These are phyloP conservation scores for Nephrotoma guestfalica DNA, from an alignment of 2,888 invertebrate species.

Conservation along the genomic window DNA sequence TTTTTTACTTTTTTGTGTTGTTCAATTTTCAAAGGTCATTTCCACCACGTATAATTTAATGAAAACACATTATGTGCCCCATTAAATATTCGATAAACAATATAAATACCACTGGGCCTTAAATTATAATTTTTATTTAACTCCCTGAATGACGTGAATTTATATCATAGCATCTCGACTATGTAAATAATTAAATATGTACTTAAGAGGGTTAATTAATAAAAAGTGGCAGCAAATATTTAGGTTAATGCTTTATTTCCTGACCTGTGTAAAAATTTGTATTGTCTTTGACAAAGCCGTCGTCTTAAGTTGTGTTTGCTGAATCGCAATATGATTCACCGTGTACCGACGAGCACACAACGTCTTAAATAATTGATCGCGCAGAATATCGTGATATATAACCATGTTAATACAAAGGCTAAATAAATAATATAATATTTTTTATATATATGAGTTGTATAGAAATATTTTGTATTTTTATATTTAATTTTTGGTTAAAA, in stretches of 20 bases:
- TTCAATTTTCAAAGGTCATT: not conserved
- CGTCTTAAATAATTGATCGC: not conserved
- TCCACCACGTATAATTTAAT: not conserved
- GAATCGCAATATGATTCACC: not conserved
- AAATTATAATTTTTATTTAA: not conserved
- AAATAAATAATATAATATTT: not conserved
- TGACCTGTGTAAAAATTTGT: not conserved
- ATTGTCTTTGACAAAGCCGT: not conserved
- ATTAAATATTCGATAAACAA: not conserved
- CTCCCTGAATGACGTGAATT: not conserved
- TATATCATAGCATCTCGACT: not conserved
- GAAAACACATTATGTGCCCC: not conserved
- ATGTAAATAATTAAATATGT: not conserved
- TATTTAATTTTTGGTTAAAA: not conserved
- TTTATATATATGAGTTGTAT: not conserved
- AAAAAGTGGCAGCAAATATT: not conserved
- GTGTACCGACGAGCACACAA: not conserved
- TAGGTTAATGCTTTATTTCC: not conserved
- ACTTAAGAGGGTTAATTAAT: not conserved
- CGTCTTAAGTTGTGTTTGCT: no score
- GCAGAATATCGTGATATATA: not conserved
- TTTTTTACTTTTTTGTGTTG: not conserved
- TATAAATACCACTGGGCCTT: not conserved
- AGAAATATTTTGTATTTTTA: not conserved
- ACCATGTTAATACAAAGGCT: not conserved